phyloP scores from a whole-genome alignment of 2,797 vertebrate species.

The Vespertilio murinus region DNA sequence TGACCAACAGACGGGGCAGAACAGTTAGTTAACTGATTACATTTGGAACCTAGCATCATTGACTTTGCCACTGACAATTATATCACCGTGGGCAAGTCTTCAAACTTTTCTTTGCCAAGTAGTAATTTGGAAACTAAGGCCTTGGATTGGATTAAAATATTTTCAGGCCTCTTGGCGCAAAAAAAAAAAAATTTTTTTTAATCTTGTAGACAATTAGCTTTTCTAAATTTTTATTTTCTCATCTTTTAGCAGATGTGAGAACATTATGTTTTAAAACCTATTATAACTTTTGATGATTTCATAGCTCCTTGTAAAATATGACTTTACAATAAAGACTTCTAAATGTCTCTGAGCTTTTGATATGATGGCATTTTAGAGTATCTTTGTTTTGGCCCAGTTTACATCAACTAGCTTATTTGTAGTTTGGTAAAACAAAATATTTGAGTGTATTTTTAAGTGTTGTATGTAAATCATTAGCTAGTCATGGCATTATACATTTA shows the following conservation, averaged over 20 bases:
- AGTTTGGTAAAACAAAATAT: neutral
- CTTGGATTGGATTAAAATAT: neutral
- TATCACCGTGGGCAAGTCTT: neutral
- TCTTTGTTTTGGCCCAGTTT: neutral
- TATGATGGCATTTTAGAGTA: neutral
- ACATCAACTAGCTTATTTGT: neutral
- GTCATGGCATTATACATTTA: conserved; percentile 48
- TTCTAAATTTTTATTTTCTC: neutral
- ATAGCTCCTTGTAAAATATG: neutral
- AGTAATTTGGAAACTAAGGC: neutral
- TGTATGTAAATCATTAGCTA: neutral
- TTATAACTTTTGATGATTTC: neutral
- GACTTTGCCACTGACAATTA: neutral
- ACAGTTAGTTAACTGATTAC: neutral
- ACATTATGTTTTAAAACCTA: neutral
- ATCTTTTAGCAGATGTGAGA: conserved; percentile 27
- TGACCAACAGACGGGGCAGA: neutral
- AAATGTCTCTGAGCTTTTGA: neutral
- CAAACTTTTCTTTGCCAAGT: neutral
- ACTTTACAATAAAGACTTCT: neutral
- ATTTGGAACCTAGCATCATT: neutral
- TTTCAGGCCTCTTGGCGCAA: neutral
- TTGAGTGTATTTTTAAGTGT: neutral
- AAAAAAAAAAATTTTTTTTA: neutral
- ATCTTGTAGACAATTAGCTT: neutral